phyloP scores from a whole-genome alignment of 2,797 vertebrate genomes.

The Coluber constrictor region DNA sequence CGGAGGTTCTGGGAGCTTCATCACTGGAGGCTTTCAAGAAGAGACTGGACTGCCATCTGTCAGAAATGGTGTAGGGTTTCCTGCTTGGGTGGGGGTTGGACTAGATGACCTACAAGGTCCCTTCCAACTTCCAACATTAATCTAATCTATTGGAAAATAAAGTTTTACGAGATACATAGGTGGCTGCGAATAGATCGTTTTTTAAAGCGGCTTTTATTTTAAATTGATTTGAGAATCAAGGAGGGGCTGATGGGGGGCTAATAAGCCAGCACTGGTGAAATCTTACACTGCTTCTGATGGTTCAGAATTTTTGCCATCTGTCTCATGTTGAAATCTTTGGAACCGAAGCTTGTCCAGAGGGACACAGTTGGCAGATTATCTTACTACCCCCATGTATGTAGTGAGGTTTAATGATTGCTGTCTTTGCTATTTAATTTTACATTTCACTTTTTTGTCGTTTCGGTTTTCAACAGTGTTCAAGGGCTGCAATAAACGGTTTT shows the following conservation, averaged over 20 bases:
- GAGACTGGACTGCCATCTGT: too few relatives aligned
- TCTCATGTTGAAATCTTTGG: background rate
- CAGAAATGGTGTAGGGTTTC: too few relatives aligned
- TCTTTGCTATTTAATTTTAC: background rate
- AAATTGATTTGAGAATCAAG: conserved; percentile 39
- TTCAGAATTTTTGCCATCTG: conserved; percentile 4
- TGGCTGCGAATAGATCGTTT: conserved; percentile 26
- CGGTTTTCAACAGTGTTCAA: background rate
- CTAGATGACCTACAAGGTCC: too few relatives aligned
- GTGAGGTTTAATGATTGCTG: background rate
- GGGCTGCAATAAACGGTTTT: background rate
- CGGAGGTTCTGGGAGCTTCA: too few relatives aligned
- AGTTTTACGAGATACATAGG: conserved; percentile 60
- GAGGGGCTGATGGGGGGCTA: conserved; percentile 11
- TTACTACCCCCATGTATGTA: background rate
- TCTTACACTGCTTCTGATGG: conserved; percentile 36
- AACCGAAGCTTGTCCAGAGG: background rate
- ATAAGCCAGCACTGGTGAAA: background rate
- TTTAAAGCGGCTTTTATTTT: background rate
- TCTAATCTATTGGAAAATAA: conserved; percentile 59
- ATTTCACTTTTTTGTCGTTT: background rate
- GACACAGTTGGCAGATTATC: background rate
- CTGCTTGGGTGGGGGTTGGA: too few relatives aligned
- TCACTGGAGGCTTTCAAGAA: too few relatives aligned
- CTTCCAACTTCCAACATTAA: too few relatives aligned